These are phyloP conservation scores for Myzus persicae DNA, from an alignment of 1,140 invertebrate species.

Conservation along the genomic window DNA sequence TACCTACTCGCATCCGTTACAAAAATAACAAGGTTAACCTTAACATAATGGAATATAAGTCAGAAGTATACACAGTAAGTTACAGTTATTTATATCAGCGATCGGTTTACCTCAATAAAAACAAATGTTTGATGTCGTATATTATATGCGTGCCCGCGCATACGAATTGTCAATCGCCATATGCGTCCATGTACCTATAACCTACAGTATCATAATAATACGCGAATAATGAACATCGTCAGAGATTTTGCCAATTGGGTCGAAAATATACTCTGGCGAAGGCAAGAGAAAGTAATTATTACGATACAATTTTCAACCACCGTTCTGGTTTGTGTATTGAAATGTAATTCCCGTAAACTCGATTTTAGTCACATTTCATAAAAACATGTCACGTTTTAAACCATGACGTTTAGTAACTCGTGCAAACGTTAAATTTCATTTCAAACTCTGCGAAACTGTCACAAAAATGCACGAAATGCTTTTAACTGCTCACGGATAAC, in stretches of 20 bases:
- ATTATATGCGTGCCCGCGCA: neutral
- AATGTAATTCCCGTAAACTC: neutral
- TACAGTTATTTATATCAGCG: neutral
- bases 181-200: neutral
- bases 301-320: neutral
- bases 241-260: neutral
- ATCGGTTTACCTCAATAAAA: neutral
- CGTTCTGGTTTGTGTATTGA: neutral
- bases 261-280: neutral
- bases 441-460: neutral
- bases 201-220: neutral
- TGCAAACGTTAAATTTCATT: neutral
- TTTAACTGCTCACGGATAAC: neutral
- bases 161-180: neutral
- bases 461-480: neutral
- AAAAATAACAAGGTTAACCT: no score
- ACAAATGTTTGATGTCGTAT: neutral
- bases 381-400: slow-evolving; percentile 1
- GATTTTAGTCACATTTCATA: neutral
- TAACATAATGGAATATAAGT: neutral
- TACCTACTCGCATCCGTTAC: no score
- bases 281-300: neutral
- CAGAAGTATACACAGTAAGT: neutral
- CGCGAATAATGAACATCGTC: neutral
- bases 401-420: neutral